A percentile compares a stretch with the other conserved stretches of the same genome.
phyloP scores from a whole-genome alignment of 2,113 vertebrate species.

The Serilophus lunatus region DNA sequence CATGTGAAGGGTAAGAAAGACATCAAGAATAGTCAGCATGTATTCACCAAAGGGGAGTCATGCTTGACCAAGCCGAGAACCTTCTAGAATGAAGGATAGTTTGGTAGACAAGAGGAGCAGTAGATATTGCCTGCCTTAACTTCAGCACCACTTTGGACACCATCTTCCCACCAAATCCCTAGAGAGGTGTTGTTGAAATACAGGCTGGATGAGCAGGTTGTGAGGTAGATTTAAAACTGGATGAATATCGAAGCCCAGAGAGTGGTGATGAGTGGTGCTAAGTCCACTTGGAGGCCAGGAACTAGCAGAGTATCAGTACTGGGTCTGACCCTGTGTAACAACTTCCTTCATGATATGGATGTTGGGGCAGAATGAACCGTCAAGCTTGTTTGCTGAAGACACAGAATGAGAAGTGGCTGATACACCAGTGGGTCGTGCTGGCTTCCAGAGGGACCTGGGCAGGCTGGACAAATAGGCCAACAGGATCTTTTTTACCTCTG shows the following conservation, averaged over 20 bases:
- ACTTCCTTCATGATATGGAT: neutral
- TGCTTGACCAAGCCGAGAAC: neutral
- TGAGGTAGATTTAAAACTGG: neutral
- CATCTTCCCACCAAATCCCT: neutral
- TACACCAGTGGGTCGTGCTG: neutral
- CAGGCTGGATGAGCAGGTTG: neutral
- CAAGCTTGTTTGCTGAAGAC: neutral
- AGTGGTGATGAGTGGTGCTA: neutral
- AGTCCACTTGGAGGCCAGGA: neutral
- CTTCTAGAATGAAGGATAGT: neutral
- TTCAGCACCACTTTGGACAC: neutral
- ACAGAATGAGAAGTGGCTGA: neutral
- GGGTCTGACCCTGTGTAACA: neutral
- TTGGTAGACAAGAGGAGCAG: neutral
- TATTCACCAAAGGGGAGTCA: neutral
- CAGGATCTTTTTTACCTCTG: neutral
- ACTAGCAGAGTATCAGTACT: too few relatives aligned
- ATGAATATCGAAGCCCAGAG: neutral
- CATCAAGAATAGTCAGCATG: neutral
- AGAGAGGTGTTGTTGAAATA: neutral
- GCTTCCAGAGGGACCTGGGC: neutral
- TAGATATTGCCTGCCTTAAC: neutral
- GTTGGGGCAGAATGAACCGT: neutral
- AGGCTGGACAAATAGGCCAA: neutral
- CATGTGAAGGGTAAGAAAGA: neutral